Base-by-base conservation (phyloP, 2,888 invertebrate species). In the Ariolimax columbianus region DNA sequence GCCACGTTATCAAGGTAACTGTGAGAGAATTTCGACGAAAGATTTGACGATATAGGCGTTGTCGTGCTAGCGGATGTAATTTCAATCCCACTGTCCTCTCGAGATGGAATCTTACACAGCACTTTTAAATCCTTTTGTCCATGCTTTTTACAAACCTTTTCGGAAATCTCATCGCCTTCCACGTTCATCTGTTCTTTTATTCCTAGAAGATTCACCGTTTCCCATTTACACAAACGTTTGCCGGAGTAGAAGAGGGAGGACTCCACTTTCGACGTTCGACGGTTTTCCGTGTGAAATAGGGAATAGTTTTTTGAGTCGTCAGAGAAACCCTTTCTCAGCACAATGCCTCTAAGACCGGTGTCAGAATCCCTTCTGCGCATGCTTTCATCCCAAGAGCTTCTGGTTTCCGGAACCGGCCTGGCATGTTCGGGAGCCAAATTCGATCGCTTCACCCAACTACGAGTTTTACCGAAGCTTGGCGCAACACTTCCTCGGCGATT, bases 281-380 rank as follows among this genome's bases (percentile, higher is more conserved):
- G 70, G n/a, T 19, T 59, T 68, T 85, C 80, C 6, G 55, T 30
- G 77, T 81, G 80, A 55, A 77, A 85, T 23, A 85, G 23, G 17
- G 83, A 83, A 77, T 85, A 85, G 68, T 85, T 85, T 51, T 75
- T 75, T 0, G 75, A 75, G 30, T 85, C 85, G 75, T 85, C 85
- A 3, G 85, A 85, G 40, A 85, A 85, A 6, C 85, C 85, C 55
- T 85, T 85, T 51, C 85, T 70, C 38, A 85, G 47, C 7, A 70
- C 70, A n/a, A 85, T 85, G 2, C 85, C 85, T 38, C 79, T 43
- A 14, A 85, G 68, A 1, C 85, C 85, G 17, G 72, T 72, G n/a
- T 79, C 85, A 33, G 85, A 85, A 72, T 85, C 85, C 30, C 81
- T 43, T 85, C 85, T 85, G 70, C 85, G 70, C 85, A 85, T 85